Conservation (phyloP, 2,888 invertebrate genomes). For the Sphinx pinastri region DNA sequence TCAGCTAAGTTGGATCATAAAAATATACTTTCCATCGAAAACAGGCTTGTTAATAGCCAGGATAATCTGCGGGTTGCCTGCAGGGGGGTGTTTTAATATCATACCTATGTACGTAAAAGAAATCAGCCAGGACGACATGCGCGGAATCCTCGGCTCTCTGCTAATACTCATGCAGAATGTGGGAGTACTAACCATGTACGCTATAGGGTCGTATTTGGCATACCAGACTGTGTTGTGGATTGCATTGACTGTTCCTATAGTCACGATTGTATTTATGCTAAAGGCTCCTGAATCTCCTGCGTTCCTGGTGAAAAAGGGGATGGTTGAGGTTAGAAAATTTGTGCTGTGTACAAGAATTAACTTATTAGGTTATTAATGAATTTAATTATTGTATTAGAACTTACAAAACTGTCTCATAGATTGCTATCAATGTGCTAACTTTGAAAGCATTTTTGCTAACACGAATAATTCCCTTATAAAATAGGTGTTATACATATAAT, state of each 20-base stretch:
- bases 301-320: slow-evolving; percentile 61
- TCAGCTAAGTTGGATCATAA: slow-evolving; percentile 65
- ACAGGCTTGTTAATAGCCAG: slow-evolving; percentile 55
- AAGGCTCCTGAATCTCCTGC: slow-evolving; percentile 70
- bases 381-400: too few relatives aligned
- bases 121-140: slow-evolving; percentile 63
- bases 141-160: slow-evolving; percentile 61
- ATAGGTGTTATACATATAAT: too few relatives aligned
- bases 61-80: slow-evolving; percentile 55
- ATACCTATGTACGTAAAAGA: slow-evolving; percentile 67
- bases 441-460: too few relatives aligned
- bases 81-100: slow-evolving; percentile 62
- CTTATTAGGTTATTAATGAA: too few relatives aligned
- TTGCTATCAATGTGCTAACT: too few relatives aligned
- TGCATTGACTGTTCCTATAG: slow-evolving; percentile 51
- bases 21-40: slow-evolving; percentile 49
- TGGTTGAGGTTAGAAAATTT: slow-evolving; percentile 52
- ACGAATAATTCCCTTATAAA: too few relatives aligned
- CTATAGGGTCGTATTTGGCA: slow-evolving; percentile 59
- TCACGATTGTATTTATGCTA: slow-evolving; percentile 54
- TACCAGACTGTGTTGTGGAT: slow-evolving; percentile 59
- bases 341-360: too few relatives aligned
- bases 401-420: too few relatives aligned
- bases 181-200: slow-evolving; percentile 61
- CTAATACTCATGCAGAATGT: slow-evolving; percentile 56